These are phyloP conservation scores for Cladopsammia gracilis DNA, from an alignment of 64 coral and sea anemone species.

Conservation along the genomic window DNA sequence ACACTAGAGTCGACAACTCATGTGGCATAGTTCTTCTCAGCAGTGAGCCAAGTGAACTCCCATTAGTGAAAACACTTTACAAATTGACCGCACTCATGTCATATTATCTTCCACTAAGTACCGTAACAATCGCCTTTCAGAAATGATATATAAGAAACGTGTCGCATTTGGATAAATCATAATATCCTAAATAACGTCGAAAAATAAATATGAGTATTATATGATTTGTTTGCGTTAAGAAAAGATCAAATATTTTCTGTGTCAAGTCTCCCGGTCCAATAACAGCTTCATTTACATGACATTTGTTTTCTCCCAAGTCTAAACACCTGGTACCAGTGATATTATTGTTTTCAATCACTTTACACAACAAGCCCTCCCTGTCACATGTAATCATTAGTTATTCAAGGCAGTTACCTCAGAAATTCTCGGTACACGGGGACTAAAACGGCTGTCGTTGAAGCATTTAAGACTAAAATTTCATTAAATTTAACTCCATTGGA, in stretches of 20 bases:
- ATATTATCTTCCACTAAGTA: background rate
- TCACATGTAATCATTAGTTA: constrained; percentile 25
- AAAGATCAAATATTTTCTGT: background rate
- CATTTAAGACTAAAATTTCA: background rate
- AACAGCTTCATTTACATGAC: background rate
- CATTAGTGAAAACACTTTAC: too few species aligned
- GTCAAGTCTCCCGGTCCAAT: constrained; percentile 13
- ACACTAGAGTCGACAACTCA: too few species aligned
- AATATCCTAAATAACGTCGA: background rate
- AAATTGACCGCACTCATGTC: background rate
- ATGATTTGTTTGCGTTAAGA: background rate
- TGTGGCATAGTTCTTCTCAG: too few species aligned
- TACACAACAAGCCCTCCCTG: constrained; percentile 8
- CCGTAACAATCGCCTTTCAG: background rate
- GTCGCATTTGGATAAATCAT: constrained; percentile 19
- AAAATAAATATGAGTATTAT: background rate
- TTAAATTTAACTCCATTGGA: background rate
- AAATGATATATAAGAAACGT: background rate
- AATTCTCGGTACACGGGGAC: background rate
- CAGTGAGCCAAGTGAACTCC: too few species aligned
- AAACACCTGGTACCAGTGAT: constrained; percentile 32
- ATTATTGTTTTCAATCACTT: constrained; percentile 40
- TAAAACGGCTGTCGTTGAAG: background rate
- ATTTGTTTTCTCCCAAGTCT: background rate
- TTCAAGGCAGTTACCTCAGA: constrained; percentile 50